Conservation (phyloP, 2,888 invertebrate genomes). For the Pseudeuparius sepicola region DNA sequence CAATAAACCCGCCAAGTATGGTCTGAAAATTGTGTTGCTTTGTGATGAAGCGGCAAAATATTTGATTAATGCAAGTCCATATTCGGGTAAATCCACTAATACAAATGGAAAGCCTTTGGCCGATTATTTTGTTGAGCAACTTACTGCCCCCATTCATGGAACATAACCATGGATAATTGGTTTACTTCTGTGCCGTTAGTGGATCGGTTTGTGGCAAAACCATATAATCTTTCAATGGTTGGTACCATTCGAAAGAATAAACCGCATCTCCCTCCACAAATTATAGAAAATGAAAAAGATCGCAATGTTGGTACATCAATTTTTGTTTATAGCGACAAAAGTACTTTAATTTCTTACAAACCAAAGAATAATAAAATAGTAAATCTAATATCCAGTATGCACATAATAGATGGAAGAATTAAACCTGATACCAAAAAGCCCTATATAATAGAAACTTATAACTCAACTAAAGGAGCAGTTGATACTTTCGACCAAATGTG, state of each 20-base stretch:
- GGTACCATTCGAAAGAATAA: conserved; percentile 3
- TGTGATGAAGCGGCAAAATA: conserved; percentile 1
- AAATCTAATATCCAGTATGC: conserved; percentile 3
- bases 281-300: conserved; percentile 2
- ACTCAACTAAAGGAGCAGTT: conserved; percentile 3
- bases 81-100: conserved; percentile 1
- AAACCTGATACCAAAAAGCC: background rate
- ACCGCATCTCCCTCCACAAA: background rate
- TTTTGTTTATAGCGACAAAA: conserved; percentile 4
- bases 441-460: conserved; percentile 3
- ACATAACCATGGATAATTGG: conserved; percentile 2
- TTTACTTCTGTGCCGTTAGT: conserved; percentile 3
- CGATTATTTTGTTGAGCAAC: conserved; percentile 2
- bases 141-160: conserved; percentile 3
- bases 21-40: conserved; percentile 2
- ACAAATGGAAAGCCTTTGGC: conserved; percentile 1
- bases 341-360: conserved; percentile 5
- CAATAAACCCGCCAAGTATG: conserved; percentile 1
- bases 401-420: conserved; percentile 2
- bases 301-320: conserved; percentile 2
- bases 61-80: conserved; percentile 2
- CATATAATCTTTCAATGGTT: conserved; percentile 3
- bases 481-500: conserved; percentile 3
- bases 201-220: conserved; percentile 3
- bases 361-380: background rate